These are phyloP conservation scores for Andrena hattorfiana DNA, from an alignment of 2,888 invertebrate species.

Conservation along the genomic window DNA sequence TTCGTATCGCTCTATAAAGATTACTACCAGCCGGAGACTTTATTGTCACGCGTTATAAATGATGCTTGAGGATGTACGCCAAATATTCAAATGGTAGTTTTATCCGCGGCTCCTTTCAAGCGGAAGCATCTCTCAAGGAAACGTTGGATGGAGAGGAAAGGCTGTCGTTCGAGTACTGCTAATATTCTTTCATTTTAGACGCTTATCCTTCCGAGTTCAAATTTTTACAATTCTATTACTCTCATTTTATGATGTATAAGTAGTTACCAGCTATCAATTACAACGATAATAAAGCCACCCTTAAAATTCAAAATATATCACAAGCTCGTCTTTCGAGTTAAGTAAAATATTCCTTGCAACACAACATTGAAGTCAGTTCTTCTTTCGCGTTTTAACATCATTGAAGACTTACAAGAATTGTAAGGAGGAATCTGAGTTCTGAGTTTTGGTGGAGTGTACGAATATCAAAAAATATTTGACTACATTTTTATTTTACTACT, in stretches of 20 bases:
- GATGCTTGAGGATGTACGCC: constrained; percentile 78
- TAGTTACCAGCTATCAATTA: too few relatives aligned
- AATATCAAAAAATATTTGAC: too few relatives aligned
- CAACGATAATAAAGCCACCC: too few relatives aligned
- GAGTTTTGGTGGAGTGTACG: too few relatives aligned
- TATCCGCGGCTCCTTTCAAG: constrained; percentile 81
- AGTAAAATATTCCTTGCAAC: too few relatives aligned
- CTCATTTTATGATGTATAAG: background rate
- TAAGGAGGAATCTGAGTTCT: too few relatives aligned
- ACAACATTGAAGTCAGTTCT: too few relatives aligned
- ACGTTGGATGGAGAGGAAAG: constrained; percentile 40
- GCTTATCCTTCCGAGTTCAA: constrained; percentile 52
- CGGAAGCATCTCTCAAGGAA: constrained; percentile 75
- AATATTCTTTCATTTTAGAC: constrained; percentile 77
- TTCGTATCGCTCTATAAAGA: constrained; percentile 82
- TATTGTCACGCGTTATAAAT: constrained; percentile 85
- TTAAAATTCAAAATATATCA: too few relatives aligned
- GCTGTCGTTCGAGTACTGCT: constrained; percentile 30
- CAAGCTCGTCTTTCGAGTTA: too few relatives aligned
- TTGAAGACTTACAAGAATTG: too few relatives aligned
- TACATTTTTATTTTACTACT: too few relatives aligned
- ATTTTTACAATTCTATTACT: background rate
- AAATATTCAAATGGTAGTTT: constrained; percentile 84
- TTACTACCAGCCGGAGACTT: constrained; percentile 81
- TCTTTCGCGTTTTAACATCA: too few relatives aligned